phyloP scores from a whole-genome alignment of 1,140 invertebrate genomes.

The Trichonephila clavipes region DNA sequence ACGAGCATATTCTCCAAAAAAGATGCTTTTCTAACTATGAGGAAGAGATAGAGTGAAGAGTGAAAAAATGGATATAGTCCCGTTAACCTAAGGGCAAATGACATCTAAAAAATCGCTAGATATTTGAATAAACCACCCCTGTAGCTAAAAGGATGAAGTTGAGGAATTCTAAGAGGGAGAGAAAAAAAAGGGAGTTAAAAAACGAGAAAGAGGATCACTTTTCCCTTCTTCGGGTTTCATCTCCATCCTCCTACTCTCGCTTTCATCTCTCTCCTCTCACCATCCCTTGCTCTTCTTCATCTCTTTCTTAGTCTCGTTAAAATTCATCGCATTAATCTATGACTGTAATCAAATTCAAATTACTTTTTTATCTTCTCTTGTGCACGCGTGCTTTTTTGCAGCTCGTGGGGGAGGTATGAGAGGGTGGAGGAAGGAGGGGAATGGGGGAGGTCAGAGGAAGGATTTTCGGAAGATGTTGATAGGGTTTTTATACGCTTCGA shows the following conservation, averaged over 20 bases:
- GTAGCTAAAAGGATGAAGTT: constrained; percentile 72
- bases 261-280: constrained; percentile 51
- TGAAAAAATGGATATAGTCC: constrained; percentile 15
- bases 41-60: background rate
- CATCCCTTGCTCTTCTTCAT: constrained; percentile 56
- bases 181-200: constrained; percentile 52
- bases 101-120: constrained; percentile 35
- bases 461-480: constrained; percentile 73
- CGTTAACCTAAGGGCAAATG: constrained; percentile 61
- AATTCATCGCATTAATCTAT: constrained; percentile 76
- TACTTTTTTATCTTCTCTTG: constrained; percentile 72
- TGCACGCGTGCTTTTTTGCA: constrained; percentile 58
- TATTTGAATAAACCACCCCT: constrained; percentile 73
- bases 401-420: background rate
- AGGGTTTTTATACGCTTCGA: constrained; percentile 75
- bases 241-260: constrained; percentile 51
- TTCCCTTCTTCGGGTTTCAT: constrained; percentile 60
- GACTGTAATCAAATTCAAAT: constrained; percentile 76
- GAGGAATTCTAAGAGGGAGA: constrained; percentile 54
- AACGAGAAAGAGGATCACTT: constrained; percentile 57
- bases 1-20: background rate
- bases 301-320: constrained; percentile 72
- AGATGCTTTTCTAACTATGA: background rate
- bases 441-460: constrained; percentile 8
- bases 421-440: background rate